phyloP scores from a whole-genome alignment of 1,140 invertebrate genomes.

The Trichoplusia ni region DNA sequence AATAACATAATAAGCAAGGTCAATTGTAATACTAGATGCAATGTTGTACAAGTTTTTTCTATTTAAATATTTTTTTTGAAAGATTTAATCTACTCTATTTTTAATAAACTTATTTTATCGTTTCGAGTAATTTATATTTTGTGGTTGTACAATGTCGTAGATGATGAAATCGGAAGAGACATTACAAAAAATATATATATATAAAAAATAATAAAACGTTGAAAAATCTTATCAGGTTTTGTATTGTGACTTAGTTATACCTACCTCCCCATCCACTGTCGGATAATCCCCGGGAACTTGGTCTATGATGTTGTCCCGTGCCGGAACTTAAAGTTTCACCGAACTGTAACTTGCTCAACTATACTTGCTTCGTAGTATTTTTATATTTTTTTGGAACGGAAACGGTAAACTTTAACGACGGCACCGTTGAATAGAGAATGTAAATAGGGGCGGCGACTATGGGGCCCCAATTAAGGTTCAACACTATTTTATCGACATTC shows the following conservation, averaged over 20 bases:
- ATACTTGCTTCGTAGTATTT: background rate
- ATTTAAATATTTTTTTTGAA: slow-evolving; percentile 80
- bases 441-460: slow-evolving; percentile 67
- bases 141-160: slow-evolving; percentile 79
- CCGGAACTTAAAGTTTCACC: slow-evolving; percentile 51
- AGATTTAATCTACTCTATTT: slow-evolving; percentile 81
- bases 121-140: slow-evolving; percentile 81
- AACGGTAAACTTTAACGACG: slow-evolving; percentile 49
- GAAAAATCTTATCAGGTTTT: slow-evolving; percentile 73
- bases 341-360: background rate
- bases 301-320: slow-evolving; percentile 52
- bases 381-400: background rate
- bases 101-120: slow-evolving; percentile 80
- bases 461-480: slow-evolving; percentile 68
- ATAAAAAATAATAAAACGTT: slow-evolving; percentile 74
- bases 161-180: slow-evolving; percentile 72
- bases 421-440: slow-evolving; percentile 47
- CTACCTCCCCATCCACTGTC: slow-evolving; percentile 60
- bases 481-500: slow-evolving; percentile 66
- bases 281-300: slow-evolving; percentile 55
- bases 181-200: slow-evolving; percentile 75
- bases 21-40: slow-evolving; percentile 79
- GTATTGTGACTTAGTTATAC: slow-evolving; percentile 58
- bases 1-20: slow-evolving; percentile 72
- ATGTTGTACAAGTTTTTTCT: slow-evolving; percentile 80